Conservation (phyloP, 2,113 vertebrate species). For the Alligator mississippiensis region DNA sequence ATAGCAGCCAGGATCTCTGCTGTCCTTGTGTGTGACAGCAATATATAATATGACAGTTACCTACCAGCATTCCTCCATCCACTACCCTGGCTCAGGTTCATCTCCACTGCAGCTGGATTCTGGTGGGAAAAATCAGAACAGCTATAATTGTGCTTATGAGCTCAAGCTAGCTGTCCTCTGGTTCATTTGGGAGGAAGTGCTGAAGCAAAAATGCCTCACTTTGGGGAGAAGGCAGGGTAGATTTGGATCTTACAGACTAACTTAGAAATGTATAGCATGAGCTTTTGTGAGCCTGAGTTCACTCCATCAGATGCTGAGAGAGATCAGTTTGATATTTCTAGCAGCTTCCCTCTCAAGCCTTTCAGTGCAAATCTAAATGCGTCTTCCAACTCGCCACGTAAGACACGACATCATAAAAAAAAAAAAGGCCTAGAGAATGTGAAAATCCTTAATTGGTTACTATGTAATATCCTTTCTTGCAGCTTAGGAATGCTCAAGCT, state of each 20-base stretch:
- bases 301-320: too few species aligned
- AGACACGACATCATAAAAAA: neutral
- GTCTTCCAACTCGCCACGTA: neutral
- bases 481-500: neutral
- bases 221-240: too few species aligned
- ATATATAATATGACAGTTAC: rapidly evolving
- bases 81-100: neutral
- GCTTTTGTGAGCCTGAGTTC: too few species aligned
- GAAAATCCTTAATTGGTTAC: neutral
- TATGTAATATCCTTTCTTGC: neutral
- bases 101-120: neutral
- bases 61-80: neutral
- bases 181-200: neutral
- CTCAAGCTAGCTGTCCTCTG: neutral
- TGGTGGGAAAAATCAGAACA: neutral
- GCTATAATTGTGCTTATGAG: neutral
- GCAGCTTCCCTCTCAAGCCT: neutral
- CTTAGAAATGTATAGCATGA: too few species aligned
- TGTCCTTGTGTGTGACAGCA: neutral
- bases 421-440: neutral
- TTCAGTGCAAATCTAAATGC: neutral
- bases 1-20: too few species aligned
- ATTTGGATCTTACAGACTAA: too few species aligned
- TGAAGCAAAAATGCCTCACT: neutral
- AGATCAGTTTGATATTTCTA: too few species aligned